These are phyloP conservation scores for Eupithecia insigniata DNA, from an alignment of 2,888 invertebrate genomes.

Conservation along the genomic window DNA sequence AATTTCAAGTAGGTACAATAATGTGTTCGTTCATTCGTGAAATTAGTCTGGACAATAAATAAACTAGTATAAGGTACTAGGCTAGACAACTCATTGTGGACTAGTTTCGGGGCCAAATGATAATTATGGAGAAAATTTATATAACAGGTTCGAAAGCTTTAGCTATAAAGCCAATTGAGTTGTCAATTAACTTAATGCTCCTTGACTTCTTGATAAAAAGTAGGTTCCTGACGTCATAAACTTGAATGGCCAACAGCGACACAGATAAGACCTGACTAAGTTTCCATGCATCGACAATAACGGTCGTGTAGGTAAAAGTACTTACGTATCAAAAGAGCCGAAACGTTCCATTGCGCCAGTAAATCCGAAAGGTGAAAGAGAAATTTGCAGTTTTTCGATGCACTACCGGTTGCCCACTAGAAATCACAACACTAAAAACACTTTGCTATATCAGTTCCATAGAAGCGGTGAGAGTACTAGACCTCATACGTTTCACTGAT, in stretches of 20 bases:
- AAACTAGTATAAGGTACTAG: no score
- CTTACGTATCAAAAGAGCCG: slow-evolving; percentile 50
- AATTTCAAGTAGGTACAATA: no score
- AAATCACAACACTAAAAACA: slow-evolving; percentile 30
- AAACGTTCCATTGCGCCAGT: slow-evolving; percentile 53
- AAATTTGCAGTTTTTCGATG: slow-evolving; percentile 51
- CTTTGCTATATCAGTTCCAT: slow-evolving; percentile 18
- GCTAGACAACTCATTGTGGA: not conserved
- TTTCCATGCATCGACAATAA: not conserved
- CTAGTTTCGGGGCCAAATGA: not conserved
- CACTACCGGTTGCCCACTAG: slow-evolving; percentile 31
- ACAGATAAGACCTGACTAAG: not conserved
- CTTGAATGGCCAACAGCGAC: not conserved
- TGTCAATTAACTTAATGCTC: not conserved
- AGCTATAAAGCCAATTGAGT: not conserved
- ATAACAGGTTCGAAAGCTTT: not conserved
- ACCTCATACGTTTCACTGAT: not conserved
- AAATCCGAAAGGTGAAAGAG: slow-evolving; percentile 53
- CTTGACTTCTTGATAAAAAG: slow-evolving; percentile 4
- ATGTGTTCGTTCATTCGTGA: no score
- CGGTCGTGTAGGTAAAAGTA: slow-evolving; percentile 18
- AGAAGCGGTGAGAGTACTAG: slow-evolving; percentile 9
- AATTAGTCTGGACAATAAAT: no score
- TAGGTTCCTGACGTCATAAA: slow-evolving; percentile 6
- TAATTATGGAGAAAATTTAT: not conserved